These are phyloP conservation scores for Corythornis cristatus DNA, from an alignment of 2,113 vertebrate genomes.

Conservation along the genomic window DNA sequence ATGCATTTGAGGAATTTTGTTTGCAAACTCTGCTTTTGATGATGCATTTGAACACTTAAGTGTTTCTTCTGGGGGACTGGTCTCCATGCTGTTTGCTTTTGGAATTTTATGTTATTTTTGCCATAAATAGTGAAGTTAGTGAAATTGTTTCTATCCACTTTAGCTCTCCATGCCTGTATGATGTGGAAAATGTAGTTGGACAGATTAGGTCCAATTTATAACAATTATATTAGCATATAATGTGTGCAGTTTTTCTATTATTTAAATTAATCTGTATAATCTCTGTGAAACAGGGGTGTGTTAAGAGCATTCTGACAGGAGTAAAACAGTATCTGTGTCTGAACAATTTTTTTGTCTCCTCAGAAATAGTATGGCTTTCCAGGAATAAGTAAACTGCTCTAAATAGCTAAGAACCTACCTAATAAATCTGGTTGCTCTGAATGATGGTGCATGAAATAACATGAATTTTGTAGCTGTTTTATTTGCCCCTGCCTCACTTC, in stretches of 20 bases:
- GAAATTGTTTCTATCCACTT: slow-evolving; percentile 11
- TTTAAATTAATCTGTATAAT: slow-evolving; percentile 25
- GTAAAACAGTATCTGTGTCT: background rate
- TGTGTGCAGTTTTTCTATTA: background rate
- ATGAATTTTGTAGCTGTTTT: background rate
- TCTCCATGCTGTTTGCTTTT: background rate
- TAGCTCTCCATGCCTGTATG: background rate
- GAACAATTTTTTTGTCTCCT: slow-evolving; percentile 9
- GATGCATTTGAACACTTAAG: background rate
- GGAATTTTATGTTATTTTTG: background rate
- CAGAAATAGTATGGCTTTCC: slow-evolving; percentile 41
- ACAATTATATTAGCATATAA: background rate
- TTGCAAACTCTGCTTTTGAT: background rate
- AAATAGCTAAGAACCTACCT: background rate
- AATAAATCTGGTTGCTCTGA: background rate
- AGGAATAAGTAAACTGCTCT: slow-evolving; percentile 14
- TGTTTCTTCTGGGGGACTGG: background rate
- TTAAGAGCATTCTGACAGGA: background rate
- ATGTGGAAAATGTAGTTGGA: background rate
- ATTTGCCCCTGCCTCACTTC: background rate
- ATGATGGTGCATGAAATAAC: slow-evolving; percentile 3
- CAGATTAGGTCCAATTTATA: background rate
- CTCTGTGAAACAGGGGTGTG: background rate
- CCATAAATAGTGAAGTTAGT: background rate
- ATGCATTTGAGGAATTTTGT: background rate